Conservation (phyloP, 2,113 vertebrate genomes). For the Atlantisia rogersi region DNA sequence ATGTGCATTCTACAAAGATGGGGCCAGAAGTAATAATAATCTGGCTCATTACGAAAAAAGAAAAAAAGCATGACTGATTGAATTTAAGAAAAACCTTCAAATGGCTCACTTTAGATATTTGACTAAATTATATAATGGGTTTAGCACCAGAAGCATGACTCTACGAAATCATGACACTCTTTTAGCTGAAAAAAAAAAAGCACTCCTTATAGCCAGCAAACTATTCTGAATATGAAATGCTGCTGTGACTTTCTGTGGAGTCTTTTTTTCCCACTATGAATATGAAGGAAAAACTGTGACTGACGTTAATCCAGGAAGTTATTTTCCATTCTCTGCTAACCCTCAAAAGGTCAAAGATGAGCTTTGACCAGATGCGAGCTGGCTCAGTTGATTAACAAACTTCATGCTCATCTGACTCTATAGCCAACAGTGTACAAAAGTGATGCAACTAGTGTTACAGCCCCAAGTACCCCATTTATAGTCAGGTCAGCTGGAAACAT, state of each 20-base stretch:
- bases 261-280: background rate
- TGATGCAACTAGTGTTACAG: background rate
- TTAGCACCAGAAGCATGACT: background rate
- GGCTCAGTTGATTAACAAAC: background rate
- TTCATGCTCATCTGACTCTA: background rate
- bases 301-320: background rate
- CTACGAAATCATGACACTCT: background rate
- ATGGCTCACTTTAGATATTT: background rate
- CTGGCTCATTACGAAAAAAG: background rate
- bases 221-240: background rate
- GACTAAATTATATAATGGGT: background rate
- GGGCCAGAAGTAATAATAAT: background rate
- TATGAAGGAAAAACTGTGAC: background rate
- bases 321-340: conserved; percentile 8
- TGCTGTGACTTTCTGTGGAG: background rate
- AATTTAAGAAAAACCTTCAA: background rate
- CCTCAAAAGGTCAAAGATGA: background rate
- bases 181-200: background rate
- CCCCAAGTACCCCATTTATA: background rate
- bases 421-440: background rate
- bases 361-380: background rate
- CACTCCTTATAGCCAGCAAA: background rate
- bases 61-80: background rate
- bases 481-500: background rate
- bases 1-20: background rate